phyloP scores from a whole-genome alignment of 2,888 invertebrate genomes.

The Sepioteuthis lessoniana region DNA sequence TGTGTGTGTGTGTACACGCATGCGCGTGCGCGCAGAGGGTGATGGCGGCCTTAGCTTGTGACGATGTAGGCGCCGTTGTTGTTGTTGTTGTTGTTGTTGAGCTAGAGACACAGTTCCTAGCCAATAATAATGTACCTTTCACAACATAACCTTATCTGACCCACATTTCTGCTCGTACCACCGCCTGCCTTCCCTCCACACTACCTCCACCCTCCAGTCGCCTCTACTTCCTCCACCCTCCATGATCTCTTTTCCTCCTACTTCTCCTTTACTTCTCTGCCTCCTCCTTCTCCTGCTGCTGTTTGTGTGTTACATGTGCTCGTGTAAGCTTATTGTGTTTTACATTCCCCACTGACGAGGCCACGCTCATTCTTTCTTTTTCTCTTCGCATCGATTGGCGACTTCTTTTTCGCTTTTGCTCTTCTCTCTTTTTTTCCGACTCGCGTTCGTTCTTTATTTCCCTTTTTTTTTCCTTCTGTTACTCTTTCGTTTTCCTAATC shows the following conservation, averaged over 20 bases:
- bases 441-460: background rate
- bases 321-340: constrained; percentile 6
- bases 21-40: background rate
- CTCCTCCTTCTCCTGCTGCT: constrained; percentile 34
- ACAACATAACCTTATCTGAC: constrained; percentile 47
- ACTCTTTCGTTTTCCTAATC: background rate
- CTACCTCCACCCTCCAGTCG: background rate
- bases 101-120: constrained; percentile 39
- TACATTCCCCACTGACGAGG: background rate
- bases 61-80: background rate
- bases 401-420: background rate
- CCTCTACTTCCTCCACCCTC: background rate
- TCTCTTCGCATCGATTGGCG: background rate
- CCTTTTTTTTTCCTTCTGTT: background rate
- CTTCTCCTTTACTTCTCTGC: background rate
- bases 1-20: too few species aligned
- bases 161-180: constrained; percentile 35
- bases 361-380: background rate
- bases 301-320: background rate
- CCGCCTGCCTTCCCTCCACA: background rate
- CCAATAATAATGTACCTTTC: constrained; percentile 44
- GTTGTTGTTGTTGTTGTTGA: constrained; percentile 37
- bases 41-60: background rate
- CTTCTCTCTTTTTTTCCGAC: too few species aligned
- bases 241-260: background rate